Base-by-base conservation (phyloP, 2,797 vertebrate genomes). In the Chloroceryle inda region DNA sequence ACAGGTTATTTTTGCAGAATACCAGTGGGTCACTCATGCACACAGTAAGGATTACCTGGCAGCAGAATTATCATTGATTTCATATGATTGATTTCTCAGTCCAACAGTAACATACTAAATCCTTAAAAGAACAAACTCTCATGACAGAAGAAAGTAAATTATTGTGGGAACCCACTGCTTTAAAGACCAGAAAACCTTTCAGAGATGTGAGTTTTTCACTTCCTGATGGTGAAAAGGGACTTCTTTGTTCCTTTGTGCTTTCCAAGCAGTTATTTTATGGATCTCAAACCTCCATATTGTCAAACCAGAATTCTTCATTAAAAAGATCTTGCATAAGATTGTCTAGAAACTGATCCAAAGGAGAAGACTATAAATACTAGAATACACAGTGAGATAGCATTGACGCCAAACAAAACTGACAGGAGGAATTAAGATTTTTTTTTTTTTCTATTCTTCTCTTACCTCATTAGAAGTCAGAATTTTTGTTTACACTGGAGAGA, bases 51-150 rank as follows among this genome's bases (percentile, higher is more conserved):
- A 96, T 94, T 96, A 98, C 89, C 96, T 97, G 96, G 88, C 96
- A 96, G 96, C 92, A 97, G 96, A 97, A 98, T 97, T 96, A 96
- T 93, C 96, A 97, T 89, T 38, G 96, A 98, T 98, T 97, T 97
- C 64, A 69, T 84, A 89, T 10, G 10, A 97, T 92, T 97, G 97
- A 98, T 98, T 98, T 95, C 96, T 97, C 95, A 96, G 85, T 58
- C 75, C 40, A 94, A 88, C 75, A 83, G 89, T 85, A 93, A 95
- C 63, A 72, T 67, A 94, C 95, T 93, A 96, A 78, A 96, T 95
- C 80, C 96, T 95, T 91, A 95, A 95, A 96, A 85, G 93, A 90
- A 97, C 87, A 97, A 95, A 89, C 80, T 74, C 26, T 33, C 69
- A 58, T 67, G 61, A 63, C 58, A 77, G 78, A 45, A 88, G 56